Percentiles rank a stretch among this genome's conserved stretches.
These are phyloP conservation scores for Sebastes taczanowskii DNA, from an alignment of 2,797 vertebrate species.

Conservation along the genomic window DNA sequence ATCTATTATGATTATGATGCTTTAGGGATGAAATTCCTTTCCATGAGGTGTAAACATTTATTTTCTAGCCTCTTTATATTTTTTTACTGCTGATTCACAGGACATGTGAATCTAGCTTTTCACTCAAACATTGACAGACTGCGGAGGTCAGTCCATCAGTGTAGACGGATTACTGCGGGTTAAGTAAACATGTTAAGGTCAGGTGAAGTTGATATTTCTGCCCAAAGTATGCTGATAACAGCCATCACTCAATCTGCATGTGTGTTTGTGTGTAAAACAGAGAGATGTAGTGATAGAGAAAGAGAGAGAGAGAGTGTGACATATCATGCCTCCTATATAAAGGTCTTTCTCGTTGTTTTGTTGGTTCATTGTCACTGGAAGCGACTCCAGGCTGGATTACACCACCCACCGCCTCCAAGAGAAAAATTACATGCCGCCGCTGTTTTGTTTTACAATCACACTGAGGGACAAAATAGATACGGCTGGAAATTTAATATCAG, in stretches of 20 bases:
- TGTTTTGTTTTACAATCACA: slow-evolving; percentile 51
- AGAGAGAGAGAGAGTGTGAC: not conserved
- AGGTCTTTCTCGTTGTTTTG: slow-evolving; percentile 46
- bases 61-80: not conserved
- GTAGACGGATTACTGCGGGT: slow-evolving; percentile 34
- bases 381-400: slow-evolving; percentile 35
- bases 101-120: not conserved
- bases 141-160: slow-evolving; percentile 1
- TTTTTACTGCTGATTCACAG: not conserved
- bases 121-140: not conserved
- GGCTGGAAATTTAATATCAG: slow-evolving; percentile 36
- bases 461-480: slow-evolving; percentile 37
- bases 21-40: not conserved
- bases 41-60: not conserved
- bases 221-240: slow-evolving; percentile 28
- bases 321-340: slow-evolving; percentile 13
- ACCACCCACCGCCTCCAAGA: slow-evolving; percentile 38
- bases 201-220: slow-evolving; percentile 5
- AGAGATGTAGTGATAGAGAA: not conserved
- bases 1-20: not conserved
- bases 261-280: not conserved
- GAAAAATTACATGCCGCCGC: slow-evolving; percentile 43
- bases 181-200: slow-evolving; percentile 53
- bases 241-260: slow-evolving; percentile 10
- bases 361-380: slow-evolving; percentile 44